Percentiles rank a stretch among this genome's conserved stretches.
These are phyloP conservation scores for Sebastes minor DNA, from an alignment of 2,797 vertebrate genomes.

Conservation along the genomic window DNA sequence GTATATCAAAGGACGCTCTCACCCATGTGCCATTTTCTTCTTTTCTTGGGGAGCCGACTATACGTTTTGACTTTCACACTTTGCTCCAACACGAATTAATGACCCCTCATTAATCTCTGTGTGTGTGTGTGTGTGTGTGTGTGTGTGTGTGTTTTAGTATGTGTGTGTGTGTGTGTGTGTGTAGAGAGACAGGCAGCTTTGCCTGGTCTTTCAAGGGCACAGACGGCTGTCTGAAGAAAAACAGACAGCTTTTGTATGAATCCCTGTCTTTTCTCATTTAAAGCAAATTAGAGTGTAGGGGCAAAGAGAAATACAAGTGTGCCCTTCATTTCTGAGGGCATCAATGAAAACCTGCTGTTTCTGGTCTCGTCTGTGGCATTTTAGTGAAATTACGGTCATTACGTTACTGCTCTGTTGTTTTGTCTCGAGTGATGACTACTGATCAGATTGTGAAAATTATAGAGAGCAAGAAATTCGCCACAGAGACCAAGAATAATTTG, in stretches of 20 bases:
- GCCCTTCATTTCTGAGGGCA: constrained; percentile 83
- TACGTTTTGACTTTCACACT: constrained; percentile 91
- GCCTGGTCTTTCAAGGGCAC: constrained; percentile 89
- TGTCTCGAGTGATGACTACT: constrained; percentile 54
- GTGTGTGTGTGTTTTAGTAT: constrained; percentile 40
- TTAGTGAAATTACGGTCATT: constrained; percentile 78
- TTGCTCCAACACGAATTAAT: constrained; percentile 90
- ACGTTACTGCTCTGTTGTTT: constrained; percentile 65
- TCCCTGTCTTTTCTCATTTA: constrained; percentile 94
- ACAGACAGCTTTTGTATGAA: constrained; percentile 94
- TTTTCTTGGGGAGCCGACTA: constrained; percentile 51
- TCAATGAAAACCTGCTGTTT: constrained; percentile 83
- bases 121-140: constrained; percentile 69
- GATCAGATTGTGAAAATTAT: constrained; percentile 57
- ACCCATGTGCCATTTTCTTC: constrained; percentile 48
- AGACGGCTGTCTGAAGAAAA: constrained; percentile 88
- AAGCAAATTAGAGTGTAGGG: constrained; percentile 94
- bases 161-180: constrained; percentile 79
- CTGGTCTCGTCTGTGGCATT: constrained; percentile 78
- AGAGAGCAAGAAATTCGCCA: constrained; percentile 28
- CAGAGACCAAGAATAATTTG: constrained; percentile 37
- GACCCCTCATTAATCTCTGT: constrained; percentile 87
- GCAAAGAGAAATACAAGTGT: constrained; percentile 87
- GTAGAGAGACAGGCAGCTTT: constrained; percentile 71
- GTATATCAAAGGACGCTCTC: constrained; percentile 63